Evolutionary conservation across 2,113 vertebrate species (phyloP).

Genomic region (Dascyllus trimaculatus): DNA sequence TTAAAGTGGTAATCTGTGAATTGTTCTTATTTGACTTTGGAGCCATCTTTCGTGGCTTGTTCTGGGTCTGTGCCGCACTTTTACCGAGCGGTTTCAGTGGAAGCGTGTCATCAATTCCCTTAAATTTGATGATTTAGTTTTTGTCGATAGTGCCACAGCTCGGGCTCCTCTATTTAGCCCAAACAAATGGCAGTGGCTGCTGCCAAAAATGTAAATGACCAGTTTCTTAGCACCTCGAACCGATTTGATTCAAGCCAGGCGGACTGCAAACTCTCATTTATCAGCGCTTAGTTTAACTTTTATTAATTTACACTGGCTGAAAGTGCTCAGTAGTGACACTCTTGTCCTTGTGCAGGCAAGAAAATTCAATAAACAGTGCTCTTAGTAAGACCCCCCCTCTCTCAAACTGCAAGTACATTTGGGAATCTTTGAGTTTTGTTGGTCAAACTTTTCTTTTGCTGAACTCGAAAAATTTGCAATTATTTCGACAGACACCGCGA

Average conservation of each 20-base stretch:
- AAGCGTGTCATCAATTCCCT: not conserved
- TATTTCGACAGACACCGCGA: no score
- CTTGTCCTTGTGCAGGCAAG: no score
- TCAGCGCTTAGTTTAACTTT: not conserved
- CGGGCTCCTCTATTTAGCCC: not conserved
- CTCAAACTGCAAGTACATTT: not conserved
- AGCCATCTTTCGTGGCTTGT: not conserved
- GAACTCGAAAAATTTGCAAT: not conserved
- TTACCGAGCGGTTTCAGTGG: not conserved
- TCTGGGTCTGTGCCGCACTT: not conserved
- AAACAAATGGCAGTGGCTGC: not conserved
- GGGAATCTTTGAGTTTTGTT: not conserved
- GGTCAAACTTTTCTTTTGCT: not conserved
- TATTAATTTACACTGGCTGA: not conserved
- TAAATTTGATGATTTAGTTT: not conserved
- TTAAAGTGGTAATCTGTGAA: conserved; percentile 38
- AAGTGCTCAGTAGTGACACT: no score
- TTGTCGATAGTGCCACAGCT: not conserved
- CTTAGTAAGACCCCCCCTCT: no score
- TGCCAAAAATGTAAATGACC: conserved; percentile 2
- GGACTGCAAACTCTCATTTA: not conserved
- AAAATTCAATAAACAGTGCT: no score
- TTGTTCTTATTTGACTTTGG: conserved; percentile 14
- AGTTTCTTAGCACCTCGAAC: no score
- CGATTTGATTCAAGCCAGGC: no score